Conservation (phyloP, 2,888 invertebrate species). For the Chrysolina oricalcia region DNA sequence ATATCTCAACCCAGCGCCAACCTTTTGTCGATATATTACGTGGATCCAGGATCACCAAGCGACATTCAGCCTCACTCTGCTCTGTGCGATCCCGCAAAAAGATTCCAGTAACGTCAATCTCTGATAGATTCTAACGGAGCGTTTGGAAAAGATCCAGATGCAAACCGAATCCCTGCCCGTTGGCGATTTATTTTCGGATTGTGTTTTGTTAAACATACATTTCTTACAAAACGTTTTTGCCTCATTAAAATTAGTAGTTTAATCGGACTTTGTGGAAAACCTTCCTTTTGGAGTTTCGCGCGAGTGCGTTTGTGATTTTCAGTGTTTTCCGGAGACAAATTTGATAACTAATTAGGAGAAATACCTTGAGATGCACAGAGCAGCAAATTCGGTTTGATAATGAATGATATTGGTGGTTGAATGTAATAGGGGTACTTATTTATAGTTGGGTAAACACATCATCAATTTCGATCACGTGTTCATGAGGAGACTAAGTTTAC, state of each 20-base stretch:
- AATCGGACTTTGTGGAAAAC: constrained; percentile 44
- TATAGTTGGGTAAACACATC: neutral
- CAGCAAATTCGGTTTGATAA: neutral
- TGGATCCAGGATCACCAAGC: neutral
- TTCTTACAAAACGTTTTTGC: constrained; percentile 63
- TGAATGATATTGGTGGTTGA: neutral
- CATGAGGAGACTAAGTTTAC: too few relatives aligned
- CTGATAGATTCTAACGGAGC: constrained; percentile 54
- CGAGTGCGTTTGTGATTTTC: neutral
- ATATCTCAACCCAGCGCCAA: neutral
- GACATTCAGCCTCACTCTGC: neutral
- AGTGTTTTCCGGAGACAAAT: constrained; percentile 30
- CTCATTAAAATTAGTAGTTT: constrained; percentile 58
- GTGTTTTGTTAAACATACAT: constrained; percentile 64
- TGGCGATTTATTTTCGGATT: constrained; percentile 69
- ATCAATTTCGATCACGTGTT: neutral
- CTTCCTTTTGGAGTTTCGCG: constrained; percentile 41
- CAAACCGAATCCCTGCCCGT: constrained; percentile 62
- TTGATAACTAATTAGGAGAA: neutral
- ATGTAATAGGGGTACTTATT: neutral
- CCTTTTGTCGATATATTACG: neutral
- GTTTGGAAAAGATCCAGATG: constrained; percentile 67
- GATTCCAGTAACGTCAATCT: constrained; percentile 50
- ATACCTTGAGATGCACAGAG: neutral
- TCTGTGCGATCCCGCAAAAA: constrained; percentile 19